phyloP scores from a whole-genome alignment of 2,113 vertebrate species.

The Tetrao urogallus region DNA sequence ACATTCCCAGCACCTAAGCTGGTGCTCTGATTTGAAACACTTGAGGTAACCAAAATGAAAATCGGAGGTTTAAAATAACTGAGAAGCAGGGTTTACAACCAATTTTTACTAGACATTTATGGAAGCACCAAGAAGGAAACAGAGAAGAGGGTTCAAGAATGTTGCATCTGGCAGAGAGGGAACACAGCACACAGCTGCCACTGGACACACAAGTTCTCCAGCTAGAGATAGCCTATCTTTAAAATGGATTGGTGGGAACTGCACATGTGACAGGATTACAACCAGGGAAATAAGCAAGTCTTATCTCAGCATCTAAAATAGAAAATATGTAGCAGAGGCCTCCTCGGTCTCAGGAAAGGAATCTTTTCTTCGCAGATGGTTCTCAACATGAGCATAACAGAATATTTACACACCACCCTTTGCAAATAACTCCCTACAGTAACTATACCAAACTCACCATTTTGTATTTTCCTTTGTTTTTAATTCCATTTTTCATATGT shows the following conservation, averaged over 20 bases:
- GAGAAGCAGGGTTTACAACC: not conserved
- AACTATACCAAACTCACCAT: not conserved
- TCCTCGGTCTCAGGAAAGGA: not conserved
- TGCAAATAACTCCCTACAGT: not conserved
- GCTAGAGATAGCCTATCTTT: not conserved
- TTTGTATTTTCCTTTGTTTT: not conserved
- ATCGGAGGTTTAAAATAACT: not conserved
- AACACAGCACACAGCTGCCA: not conserved
- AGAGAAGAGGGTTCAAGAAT: not conserved
- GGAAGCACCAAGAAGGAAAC: not conserved
- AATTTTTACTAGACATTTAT: not conserved
- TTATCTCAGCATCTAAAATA: constrained; percentile 28
- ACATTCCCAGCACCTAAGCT: not conserved
- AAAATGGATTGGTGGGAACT: not conserved
- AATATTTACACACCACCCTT: not conserved
- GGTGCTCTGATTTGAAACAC: not conserved
- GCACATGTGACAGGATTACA: not conserved
- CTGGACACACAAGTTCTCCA: not conserved
- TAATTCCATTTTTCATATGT: not conserved
- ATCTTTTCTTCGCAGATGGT: not conserved
- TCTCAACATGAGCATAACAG: not conserved
- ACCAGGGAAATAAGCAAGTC: not conserved
- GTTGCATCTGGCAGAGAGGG: not conserved
- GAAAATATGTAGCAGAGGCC: constrained; percentile 11
- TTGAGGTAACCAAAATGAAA: not conserved